Conservation (phyloP, 2,113 vertebrate species). For the Melanocharis versteri region DNA sequence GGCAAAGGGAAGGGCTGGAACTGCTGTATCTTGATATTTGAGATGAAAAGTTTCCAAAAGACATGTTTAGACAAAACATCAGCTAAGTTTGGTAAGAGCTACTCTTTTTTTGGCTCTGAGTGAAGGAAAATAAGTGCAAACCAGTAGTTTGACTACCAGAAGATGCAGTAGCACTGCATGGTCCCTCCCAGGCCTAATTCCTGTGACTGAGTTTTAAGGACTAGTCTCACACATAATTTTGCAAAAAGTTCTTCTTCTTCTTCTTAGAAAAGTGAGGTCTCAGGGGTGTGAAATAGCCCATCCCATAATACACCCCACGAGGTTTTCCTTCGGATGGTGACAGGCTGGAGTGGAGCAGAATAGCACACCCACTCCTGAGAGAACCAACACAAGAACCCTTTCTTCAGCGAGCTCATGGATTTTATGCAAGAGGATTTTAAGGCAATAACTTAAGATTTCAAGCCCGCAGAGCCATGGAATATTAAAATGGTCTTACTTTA, state of each 20-base stretch:
- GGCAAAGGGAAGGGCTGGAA: background rate
- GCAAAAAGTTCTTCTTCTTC: background rate
- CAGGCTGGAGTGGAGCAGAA: background rate
- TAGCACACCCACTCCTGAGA: background rate
- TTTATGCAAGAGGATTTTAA: background rate
- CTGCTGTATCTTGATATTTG: fast-evolving
- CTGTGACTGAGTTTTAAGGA: background rate
- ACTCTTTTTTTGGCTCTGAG: background rate
- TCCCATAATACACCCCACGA: background rate
- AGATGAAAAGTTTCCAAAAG: background rate
- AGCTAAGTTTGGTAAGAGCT: background rate
- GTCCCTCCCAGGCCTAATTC: background rate
- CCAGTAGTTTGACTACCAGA: fast-evolving
- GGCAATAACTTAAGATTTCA: background rate
- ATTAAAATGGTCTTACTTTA: background rate
- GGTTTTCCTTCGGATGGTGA: background rate
- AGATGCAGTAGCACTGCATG: background rate
- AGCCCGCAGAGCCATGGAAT: background rate
- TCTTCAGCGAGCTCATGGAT: background rate
- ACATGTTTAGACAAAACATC: fast-evolving
- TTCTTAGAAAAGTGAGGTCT: background rate
- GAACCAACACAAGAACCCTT: background rate
- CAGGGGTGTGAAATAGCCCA: background rate
- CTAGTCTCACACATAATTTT: background rate
- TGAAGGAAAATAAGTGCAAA: background rate